A percentile compares a stretch with the other conserved stretches of the same genome.
phyloP scores from a whole-genome alignment of 2,888 invertebrate species.

The Cantharis nigra region DNA sequence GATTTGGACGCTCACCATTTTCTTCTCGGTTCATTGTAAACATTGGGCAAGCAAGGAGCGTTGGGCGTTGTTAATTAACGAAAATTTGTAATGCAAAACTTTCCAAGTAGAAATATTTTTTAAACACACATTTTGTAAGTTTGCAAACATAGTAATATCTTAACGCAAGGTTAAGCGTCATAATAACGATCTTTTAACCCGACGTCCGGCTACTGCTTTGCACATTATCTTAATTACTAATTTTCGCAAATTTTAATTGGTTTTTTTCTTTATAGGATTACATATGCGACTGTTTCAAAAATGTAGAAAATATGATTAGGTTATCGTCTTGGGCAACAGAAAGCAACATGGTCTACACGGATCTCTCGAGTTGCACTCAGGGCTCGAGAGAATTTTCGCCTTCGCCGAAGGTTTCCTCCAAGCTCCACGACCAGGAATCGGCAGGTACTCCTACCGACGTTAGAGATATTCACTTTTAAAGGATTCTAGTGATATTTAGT shows the following conservation, averaged over 20 bases:
- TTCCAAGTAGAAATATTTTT: not conserved
- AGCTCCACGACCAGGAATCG: conserved; percentile 67
- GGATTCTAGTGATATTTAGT: conserved; percentile 29
- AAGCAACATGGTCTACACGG: conserved; percentile 38
- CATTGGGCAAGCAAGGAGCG: not conserved
- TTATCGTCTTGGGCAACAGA: conserved; percentile 39
- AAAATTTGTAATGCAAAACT: not conserved
- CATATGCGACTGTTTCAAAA: conserved; percentile 76
- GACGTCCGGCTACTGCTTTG: not conserved
- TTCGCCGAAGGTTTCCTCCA: conserved; percentile 50
- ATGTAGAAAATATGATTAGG: conserved; percentile 79
- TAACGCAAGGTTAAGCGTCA: not conserved
- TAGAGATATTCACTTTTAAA: conserved; percentile 74
- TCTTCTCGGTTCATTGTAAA: not conserved
- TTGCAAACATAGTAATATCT: not conserved
- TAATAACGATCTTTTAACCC: not conserved
- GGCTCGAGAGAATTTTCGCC: conserved; percentile 48
- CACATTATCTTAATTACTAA: not conserved
- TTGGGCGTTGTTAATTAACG: not conserved
- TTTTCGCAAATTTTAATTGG: not conserved
- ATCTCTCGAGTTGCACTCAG: conserved; percentile 29
- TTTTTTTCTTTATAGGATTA: conserved; percentile 66
- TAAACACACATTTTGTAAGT: not conserved
- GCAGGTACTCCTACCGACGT: conserved; percentile 86
- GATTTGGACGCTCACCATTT: not conserved